phyloP scores from a whole-genome alignment of 2,888 invertebrate genomes.

The Myopa tessellatipennis region DNA sequence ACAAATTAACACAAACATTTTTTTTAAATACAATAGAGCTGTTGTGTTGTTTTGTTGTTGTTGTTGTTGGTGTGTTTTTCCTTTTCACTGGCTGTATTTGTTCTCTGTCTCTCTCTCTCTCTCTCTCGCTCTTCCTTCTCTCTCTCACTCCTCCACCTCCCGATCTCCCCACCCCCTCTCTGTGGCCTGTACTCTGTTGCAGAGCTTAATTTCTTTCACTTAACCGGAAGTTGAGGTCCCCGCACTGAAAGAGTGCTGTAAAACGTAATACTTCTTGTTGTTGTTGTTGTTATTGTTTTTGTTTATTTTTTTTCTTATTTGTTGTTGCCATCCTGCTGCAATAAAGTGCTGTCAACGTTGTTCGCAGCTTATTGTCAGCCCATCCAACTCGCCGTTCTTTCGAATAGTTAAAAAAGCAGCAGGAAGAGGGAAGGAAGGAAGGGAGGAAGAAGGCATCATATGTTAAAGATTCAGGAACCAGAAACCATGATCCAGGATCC shows the following conservation, averaged over 20 bases:
- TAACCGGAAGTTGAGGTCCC: constrained; percentile 37
- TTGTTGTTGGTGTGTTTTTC: too few species aligned
- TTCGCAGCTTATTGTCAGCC: constrained; percentile 23
- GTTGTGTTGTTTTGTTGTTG: neutral
- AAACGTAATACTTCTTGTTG: neutral
- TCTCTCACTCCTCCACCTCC: too few species aligned
- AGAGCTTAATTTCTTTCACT: neutral
- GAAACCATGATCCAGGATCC: neutral
- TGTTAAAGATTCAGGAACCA: neutral
- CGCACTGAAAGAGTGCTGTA: constrained; percentile 2
- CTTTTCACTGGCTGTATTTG: too few species aligned
- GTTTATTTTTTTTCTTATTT: constrained; percentile 23
- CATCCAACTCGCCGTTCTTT: neutral
- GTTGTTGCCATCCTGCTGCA: constrained; percentile 17
- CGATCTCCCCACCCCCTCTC: too few species aligned
- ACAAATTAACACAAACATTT: too few species aligned
- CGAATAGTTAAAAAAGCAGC: neutral
- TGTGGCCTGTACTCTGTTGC: neutral
- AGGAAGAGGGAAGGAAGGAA: neutral
- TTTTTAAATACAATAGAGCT: too few species aligned
- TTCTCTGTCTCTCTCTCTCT: neutral
- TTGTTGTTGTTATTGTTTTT: constrained; percentile 5
- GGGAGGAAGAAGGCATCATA: neutral
- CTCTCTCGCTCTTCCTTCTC: too few species aligned
- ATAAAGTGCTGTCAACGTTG: constrained; percentile 33